phyloP scores from a whole-genome alignment of 2,888 invertebrate genomes.

The Rhynchonema sp. region DNA sequence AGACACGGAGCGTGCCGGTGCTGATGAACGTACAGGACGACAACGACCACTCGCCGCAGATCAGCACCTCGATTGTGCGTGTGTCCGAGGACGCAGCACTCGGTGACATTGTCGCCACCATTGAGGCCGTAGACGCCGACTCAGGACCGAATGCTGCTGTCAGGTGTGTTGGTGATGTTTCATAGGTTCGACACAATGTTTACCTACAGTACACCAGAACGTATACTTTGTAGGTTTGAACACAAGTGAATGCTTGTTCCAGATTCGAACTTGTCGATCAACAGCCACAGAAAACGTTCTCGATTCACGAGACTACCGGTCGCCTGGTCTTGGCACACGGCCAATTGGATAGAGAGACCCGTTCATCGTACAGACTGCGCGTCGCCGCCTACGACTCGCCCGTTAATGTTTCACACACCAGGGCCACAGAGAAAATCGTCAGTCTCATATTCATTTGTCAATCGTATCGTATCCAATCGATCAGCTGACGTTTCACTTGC shows the following conservation, averaged over 20 bases:
- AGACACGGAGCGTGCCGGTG: background rate
- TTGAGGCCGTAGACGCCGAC: slow-evolving; percentile 65
- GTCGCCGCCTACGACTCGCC: background rate
- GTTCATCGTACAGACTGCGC: background rate
- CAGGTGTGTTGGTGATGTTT: slow-evolving; percentile 37
- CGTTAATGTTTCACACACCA: background rate
- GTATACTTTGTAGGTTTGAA: background rate
- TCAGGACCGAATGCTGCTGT: slow-evolving; percentile 14
- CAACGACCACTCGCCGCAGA: slow-evolving; percentile 79
- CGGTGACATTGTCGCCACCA: slow-evolving; percentile 57
- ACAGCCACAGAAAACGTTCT: background rate
- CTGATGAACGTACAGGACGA: slow-evolving; percentile 64
- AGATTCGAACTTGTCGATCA: background rate
- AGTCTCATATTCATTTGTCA: background rate
- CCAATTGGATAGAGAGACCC: background rate
- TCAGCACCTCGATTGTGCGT: slow-evolving; percentile 29
- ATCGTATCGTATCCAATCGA: no score
- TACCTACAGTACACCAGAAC: background rate
- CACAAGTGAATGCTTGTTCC: no score
- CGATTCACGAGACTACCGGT: background rate
- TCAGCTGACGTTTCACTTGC: no score
- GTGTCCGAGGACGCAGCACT: slow-evolving; percentile 29
- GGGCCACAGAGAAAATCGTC: background rate
- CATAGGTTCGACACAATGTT: background rate
- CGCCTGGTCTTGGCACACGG: background rate